Evolutionary conservation across 2,888 invertebrate genomes (phyloP), one percentile per base, ranked within the genome.

Genomic region (Acanthosepion lycidas): DNA sequence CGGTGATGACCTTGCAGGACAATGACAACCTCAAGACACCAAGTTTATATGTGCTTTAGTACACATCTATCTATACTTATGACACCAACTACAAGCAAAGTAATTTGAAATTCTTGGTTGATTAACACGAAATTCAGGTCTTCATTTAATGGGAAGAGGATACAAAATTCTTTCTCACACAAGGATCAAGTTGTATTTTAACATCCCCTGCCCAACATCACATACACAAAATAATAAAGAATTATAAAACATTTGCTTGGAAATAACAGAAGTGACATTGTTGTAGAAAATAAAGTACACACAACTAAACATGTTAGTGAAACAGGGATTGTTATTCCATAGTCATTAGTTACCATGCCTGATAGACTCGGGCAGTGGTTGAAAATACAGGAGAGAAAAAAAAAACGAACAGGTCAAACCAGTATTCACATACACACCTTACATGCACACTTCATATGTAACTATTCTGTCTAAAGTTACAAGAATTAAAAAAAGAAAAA

Each of bases 61-160:
- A 78, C 78, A 78, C n/a, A n/a, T 12, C 28, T 78, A 12, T 78
- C 9, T 78, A 78, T n/a, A n/a, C 9, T n/a, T 28, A 78, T 12
- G 12, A n/a, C 78, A 78, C 78, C n/a, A 78, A 78, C n/a, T 78
- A 78, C 78, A n/a, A 78, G 78, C n/a, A 78, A 78, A 78, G 78
- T 78, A 15, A 78, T 78, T n/a, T n/a, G 12, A 78, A 78, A 78
- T 23, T 59, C 15, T 59, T 20, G 59, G 59, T 78, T 78, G 78
- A 15, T 59, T 59, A 59, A 59, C 59, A 59, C 20, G 59, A 59
- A 55, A 23, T 59, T 59, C 23, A 23, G 20, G 59, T 78, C 78
- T n/a, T 78, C n/a, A 78, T 78, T 78, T 78, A 78, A 78, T 78
- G 78, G 78, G 78, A 78, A 78, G 78, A 78, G 78, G 78, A 78